phyloP scores from a whole-genome alignment of 92 coral and sea anemone species.

The Montipora capitata region DNA sequence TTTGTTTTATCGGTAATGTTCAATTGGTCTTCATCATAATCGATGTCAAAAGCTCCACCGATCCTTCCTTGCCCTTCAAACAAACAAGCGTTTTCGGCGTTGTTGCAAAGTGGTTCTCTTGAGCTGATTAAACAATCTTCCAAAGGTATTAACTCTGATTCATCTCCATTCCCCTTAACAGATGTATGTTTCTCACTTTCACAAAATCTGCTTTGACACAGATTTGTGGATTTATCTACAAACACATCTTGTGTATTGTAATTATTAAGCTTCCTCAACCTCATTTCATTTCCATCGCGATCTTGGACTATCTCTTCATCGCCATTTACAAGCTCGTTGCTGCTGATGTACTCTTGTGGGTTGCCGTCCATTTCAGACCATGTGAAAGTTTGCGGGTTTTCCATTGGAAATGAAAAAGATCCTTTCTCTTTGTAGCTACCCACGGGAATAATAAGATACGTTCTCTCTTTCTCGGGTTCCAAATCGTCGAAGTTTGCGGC shows the following conservation, averaged over 20 bases:
- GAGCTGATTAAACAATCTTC: constrained; percentile 36
- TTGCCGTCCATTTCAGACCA: constrained; percentile 52
- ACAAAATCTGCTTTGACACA: constrained; percentile 27
- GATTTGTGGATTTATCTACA: constrained; percentile 19
- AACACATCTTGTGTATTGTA: constrained; percentile 12
- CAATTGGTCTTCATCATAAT: constrained; percentile 7
- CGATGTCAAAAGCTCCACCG: constrained; percentile 22
- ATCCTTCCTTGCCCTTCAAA: constrained; percentile 22
- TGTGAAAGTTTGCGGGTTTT: constrained; percentile 77
- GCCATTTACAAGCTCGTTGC: constrained; percentile 4
- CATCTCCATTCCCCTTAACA: constrained; percentile 34
- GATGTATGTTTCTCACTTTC: constrained; percentile 37
- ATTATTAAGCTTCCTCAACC: not conserved
- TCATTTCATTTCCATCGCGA: constrained; percentile 1
- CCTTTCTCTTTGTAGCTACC: constrained; percentile 73
- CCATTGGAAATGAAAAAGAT: constrained; percentile 40
- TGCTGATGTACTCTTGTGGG: not conserved
- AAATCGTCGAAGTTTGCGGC: constrained; percentile 20
- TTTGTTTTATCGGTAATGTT: not conserved
- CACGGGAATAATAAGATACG: constrained; percentile 84
- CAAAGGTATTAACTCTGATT: constrained; percentile 22
- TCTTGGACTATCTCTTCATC: constrained; percentile 27
- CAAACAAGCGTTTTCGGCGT: not conserved
- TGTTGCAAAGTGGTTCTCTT: constrained; percentile 30
- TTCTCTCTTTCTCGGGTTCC: constrained; percentile 70